These are phyloP conservation scores for Dipodomys stephensi DNA, from an alignment of 2,113 vertebrate genomes.

Conservation along the genomic window DNA sequence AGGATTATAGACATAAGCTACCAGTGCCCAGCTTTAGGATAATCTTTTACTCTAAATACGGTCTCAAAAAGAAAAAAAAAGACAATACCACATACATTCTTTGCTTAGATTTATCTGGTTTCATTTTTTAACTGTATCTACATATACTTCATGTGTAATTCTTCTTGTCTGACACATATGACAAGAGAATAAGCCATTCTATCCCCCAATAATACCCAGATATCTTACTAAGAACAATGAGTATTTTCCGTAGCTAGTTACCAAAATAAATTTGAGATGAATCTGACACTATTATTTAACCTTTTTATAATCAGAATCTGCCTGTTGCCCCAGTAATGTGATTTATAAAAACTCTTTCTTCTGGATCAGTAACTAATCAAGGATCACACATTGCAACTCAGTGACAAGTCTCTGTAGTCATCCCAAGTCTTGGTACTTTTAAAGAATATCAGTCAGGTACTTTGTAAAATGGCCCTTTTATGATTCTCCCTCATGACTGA, in stretches of 20 bases:
- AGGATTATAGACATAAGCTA: no score
- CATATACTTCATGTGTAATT: neutral
- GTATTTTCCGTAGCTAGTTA: neutral
- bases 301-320: neutral
- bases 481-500: neutral
- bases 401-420: neutral
- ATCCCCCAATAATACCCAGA: neutral
- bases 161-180: conserved; percentile 13
- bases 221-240: neutral
- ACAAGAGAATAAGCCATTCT: neutral
- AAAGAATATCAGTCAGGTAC: neutral
- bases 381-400: neutral
- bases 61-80: neutral
- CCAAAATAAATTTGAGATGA: neutral
- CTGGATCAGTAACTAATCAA: neutral
- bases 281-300: neutral
- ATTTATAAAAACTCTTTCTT: neutral
- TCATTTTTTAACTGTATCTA: neutral
- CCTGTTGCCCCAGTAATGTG: neutral
- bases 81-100: neutral
- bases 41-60: no score
- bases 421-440: neutral
- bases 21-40: no score
- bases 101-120: neutral
- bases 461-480: conserved; percentile 37